Base-by-base conservation (phyloP, 2,888 invertebrate genomes). In the Drosophila kuntzei region DNA sequence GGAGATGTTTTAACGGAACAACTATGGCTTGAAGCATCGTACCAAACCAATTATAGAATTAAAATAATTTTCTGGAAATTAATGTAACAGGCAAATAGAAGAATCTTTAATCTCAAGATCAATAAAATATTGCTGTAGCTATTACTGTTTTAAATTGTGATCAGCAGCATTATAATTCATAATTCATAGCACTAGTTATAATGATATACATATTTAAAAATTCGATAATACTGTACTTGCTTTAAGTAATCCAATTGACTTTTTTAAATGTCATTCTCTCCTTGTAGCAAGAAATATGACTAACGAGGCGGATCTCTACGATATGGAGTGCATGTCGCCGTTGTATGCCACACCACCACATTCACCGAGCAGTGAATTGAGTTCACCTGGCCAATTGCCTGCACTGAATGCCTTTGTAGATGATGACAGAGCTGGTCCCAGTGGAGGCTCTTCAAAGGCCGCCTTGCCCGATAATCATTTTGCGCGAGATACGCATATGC, bases 401-500 rank as follows among this genome's bases (percentile, higher is more conserved):
- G 90, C 90, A 6, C 82, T 91, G 43, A 92, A 91, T 73, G 91
- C 90, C 55, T 92, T 92, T 67, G 92, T 90, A 57, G 92, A 92
- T 73, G 91, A 92, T 55, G 90, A 90, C 34, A 86, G 90, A 32
- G 89, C 90, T 27, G 87, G 87, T 3, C 81, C 90, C 32, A 76
- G 80, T 29, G 83, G 85, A 18, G 73, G 86, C 22, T 71, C 67
- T 11, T 78, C 78, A 12, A 90, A 91, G 69, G 71, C 90, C 22
- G 73, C 76, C 89, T 85, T 94, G 90, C 94, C 96, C 0, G 97
- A 97, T 91, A 96, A 95, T 34, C 97, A 97, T 90, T 97, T 97
- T 93, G 96, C 96, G 57, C 93, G 97, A n/a, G 97, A 97, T 90
- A 97, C 97, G 0, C 97, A 97, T 89, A 97, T 97, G 97, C 94